Conservation (phyloP, 37 sponge, comb jelly and placozoan species). For the Petrosia ficiformis region DNA sequence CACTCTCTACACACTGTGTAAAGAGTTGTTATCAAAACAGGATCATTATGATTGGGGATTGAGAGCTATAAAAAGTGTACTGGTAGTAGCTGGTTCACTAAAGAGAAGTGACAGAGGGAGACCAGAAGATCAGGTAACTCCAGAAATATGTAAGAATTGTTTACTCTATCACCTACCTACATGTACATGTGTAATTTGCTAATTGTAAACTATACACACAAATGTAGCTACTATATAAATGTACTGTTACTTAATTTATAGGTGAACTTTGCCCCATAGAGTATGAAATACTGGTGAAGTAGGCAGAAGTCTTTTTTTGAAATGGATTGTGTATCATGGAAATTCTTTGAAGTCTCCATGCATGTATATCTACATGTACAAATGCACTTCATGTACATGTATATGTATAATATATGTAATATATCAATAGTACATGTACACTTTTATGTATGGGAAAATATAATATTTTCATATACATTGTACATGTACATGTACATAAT, state of each 20-base stretch:
- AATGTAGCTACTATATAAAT: too few relatives aligned
- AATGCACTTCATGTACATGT: neutral
- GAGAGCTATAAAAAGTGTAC: constrained; percentile 98
- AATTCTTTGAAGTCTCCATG: too few relatives aligned
- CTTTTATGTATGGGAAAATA: neutral
- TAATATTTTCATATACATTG: too few relatives aligned
- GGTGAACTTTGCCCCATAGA: neutral
- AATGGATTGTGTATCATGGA: too few relatives aligned
- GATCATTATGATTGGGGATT: constrained; percentile 99
- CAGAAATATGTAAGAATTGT: neutral
- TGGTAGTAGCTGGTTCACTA: constrained; percentile 96
- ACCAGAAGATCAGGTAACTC: constrained; percentile 90
- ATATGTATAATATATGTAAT: neutral
- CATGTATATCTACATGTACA: neutral
- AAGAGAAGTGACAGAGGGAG: constrained; percentile 94
- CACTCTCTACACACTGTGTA: constrained; percentile 95
- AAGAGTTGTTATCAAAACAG: constrained; percentile 87
- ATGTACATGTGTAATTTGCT: too few relatives aligned
- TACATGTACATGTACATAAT: neutral
- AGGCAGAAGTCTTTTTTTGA: too few relatives aligned
- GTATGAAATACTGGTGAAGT: neutral
- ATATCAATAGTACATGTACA: constrained; percentile 1
- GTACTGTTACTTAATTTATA: too few relatives aligned
- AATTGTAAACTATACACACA: too few relatives aligned
- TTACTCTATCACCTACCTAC: neutral